phyloP scores from a whole-genome alignment of 2,113 vertebrate species.

The Cyanoderma ruficeps region DNA sequence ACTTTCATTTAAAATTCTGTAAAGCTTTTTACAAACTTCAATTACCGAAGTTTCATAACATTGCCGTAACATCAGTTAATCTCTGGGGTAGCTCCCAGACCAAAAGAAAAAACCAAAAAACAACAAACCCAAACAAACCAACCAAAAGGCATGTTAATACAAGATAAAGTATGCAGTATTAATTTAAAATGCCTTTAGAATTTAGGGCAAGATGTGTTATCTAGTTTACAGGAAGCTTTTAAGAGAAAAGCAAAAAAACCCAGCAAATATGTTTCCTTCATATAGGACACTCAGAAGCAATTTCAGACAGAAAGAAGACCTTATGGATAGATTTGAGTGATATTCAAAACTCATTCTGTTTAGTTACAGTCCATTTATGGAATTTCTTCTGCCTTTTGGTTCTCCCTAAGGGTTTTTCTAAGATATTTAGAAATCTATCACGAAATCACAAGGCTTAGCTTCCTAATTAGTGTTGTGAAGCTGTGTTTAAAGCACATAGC shows the following conservation, averaged over 20 bases:
- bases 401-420: not conserved
- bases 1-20: not conserved
- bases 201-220: not conserved
- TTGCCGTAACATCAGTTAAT: not conserved
- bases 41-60: not conserved
- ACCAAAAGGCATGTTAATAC: not conserved
- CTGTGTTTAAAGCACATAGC: not conserved
- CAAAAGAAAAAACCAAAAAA: not conserved
- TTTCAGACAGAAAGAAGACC: not conserved
- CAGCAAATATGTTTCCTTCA: not conserved
- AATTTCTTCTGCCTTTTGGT: not conserved
- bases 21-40: not conserved
- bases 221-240: not conserved
- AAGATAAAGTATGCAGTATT: not conserved
- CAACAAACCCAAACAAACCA: not conserved
- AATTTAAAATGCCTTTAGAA: slow-evolving; percentile 19
- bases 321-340: not conserved
- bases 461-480: not conserved
- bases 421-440: not conserved
- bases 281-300: not conserved
- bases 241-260: not conserved
- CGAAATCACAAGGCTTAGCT: not conserved
- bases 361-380: not conserved
- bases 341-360: not conserved
- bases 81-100: not conserved